These are phyloP conservation scores for Zygaena filipendulae DNA, from an alignment of 2,888 invertebrate genomes.

Conservation along the genomic window DNA sequence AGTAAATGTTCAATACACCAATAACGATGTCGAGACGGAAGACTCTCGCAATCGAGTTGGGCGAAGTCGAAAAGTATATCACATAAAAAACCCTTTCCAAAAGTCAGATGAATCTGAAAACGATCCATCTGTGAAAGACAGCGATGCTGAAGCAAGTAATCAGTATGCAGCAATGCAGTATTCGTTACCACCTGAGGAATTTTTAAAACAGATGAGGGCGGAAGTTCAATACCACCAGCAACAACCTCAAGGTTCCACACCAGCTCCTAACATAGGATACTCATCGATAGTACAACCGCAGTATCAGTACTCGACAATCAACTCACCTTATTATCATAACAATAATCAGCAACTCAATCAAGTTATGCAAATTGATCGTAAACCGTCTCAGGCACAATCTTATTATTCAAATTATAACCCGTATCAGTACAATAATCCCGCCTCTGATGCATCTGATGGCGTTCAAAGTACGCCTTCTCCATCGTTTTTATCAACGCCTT, in stretches of 20 bases:
- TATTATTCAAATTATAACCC: constrained; percentile 33
- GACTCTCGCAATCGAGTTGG: constrained; percentile 36
- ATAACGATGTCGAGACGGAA: constrained; percentile 37
- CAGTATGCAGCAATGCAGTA: constrained; percentile 59
- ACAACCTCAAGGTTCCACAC: constrained; percentile 35
- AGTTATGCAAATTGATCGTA: constrained; percentile 34
- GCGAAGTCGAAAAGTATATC: constrained; percentile 43
- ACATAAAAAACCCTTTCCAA: constrained; percentile 58
- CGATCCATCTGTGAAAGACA: constrained; percentile 35
- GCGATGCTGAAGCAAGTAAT: constrained; percentile 53
- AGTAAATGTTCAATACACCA: constrained; percentile 38
- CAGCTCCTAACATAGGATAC: constrained; percentile 39
- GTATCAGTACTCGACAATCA: constrained; percentile 46
- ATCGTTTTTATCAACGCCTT: too few species aligned
- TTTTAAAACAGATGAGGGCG: constrained; percentile 50
- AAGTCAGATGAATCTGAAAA: constrained; percentile 28
- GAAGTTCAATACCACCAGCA: constrained; percentile 49
- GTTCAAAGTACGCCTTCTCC: constrained; percentile 44
- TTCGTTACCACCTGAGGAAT: constrained; percentile 59
- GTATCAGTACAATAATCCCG: constrained; percentile 38
- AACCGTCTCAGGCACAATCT: constrained; percentile 30
- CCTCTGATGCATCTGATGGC: constrained; percentile 32
- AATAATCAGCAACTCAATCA: constrained; percentile 35
- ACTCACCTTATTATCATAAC: constrained; percentile 35
- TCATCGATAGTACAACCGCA: constrained; percentile 54